A percentile compares a stretch with the other conserved stretches of the same genome.
These are phyloP conservation scores for Alectura lathami DNA, from an alignment of 2,113 vertebrate species.

Conservation along the genomic window DNA sequence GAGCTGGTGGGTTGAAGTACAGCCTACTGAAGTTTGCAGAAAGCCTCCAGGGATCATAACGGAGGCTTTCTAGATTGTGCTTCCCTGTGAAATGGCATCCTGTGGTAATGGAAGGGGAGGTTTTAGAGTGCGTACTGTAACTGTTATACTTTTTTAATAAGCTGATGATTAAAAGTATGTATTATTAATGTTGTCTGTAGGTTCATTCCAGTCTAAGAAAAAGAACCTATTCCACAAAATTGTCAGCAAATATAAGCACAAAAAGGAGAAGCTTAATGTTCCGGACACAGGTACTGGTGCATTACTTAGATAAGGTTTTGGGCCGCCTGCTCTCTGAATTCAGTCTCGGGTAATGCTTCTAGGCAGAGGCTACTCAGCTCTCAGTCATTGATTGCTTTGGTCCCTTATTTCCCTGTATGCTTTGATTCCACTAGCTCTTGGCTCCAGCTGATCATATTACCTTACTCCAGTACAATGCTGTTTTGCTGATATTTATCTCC, in stretches of 20 bases:
- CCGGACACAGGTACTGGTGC: slow-evolving; percentile 86
- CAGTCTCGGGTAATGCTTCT: slow-evolving; percentile 1
- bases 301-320: slow-evolving; percentile 66
- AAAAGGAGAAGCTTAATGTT: slow-evolving; percentile 90
- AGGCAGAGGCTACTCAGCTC: background rate
- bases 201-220: slow-evolving; percentile 94
- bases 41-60: background rate
- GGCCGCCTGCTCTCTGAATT: slow-evolving; percentile 9
- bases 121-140: slow-evolving; percentile 5
- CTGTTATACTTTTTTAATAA: slow-evolving; percentile 15
- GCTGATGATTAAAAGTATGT: slow-evolving; percentile 70
- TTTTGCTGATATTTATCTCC: slow-evolving; percentile 8
- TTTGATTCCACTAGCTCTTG: slow-evolving; percentile 25
- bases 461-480: background rate
- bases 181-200: slow-evolving; percentile 83
- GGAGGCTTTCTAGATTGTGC: background rate
- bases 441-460: background rate
- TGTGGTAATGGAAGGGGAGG: background rate
- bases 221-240: slow-evolving; percentile 96
- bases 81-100: background rate
- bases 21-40: background rate
- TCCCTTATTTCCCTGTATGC: slow-evolving; percentile 29
- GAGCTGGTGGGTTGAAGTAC: background rate
- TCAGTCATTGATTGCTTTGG: background rate
- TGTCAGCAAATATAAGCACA: slow-evolving; percentile 95